Percentiles rank a stretch among this genome's conserved stretches.
phyloP scores from a whole-genome alignment of 1,140 invertebrate genomes.

The Propsilocerus akamusi region DNA sequence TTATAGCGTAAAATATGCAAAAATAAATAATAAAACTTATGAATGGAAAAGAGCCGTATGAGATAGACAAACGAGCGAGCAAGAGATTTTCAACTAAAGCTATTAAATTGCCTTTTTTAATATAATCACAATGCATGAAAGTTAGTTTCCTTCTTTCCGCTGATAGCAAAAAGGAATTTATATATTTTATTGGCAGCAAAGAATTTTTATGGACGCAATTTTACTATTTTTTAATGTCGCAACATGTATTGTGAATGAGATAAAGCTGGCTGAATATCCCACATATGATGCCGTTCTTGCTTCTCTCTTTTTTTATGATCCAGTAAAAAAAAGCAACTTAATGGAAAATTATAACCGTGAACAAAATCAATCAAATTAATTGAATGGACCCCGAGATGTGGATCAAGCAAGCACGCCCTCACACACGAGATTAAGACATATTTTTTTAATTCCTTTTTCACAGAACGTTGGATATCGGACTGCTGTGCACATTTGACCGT shows the following conservation, averaged over 20 bases:
- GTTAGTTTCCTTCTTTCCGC: no score
- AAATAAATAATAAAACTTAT: not conserved
- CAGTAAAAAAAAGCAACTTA: not conserved
- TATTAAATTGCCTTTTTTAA: conserved; percentile 1
- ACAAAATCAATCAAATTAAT: conserved; percentile 3
- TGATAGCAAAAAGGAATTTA: no score
- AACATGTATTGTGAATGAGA: not conserved
- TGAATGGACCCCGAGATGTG: not conserved
- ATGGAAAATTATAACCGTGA: conserved; percentile 2
- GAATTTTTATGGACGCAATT: not conserved
- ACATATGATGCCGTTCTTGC: no score
- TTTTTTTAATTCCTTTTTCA: not conserved
- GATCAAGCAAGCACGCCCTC: not conserved
- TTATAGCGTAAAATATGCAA: not conserved
- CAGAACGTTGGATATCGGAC: not conserved
- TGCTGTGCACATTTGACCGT: no score
- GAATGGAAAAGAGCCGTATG: no score
- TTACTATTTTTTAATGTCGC: conserved; percentile 2
- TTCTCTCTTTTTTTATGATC: not conserved
- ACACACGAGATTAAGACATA: not conserved
- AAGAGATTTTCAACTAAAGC: no score
- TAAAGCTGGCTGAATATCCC: not conserved
- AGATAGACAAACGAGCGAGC: no score
- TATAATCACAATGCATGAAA: no score
- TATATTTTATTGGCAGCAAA: not conserved